A percentile compares a stretch with the other conserved stretches of the same genome.
These are phyloP conservation scores for Piscicola geometra DNA, from an alignment of 2,888 invertebrate species.

Conservation along the genomic window DNA sequence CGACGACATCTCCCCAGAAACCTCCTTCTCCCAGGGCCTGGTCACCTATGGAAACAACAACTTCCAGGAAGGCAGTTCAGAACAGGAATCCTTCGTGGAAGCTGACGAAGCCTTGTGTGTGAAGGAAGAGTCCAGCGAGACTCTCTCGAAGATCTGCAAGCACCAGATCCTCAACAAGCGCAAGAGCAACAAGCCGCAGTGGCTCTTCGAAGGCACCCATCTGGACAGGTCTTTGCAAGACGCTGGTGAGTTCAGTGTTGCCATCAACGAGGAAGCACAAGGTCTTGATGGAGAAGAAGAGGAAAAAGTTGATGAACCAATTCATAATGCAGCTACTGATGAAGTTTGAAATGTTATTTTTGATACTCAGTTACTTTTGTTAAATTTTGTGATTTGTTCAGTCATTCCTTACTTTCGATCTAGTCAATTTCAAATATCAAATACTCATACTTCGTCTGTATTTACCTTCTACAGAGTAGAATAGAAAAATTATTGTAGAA, in stretches of 20 bases:
- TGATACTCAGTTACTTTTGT: too few species aligned
- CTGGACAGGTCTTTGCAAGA: constrained; percentile 45
- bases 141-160: not conserved
- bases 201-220: constrained; percentile 80
- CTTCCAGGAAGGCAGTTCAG: not conserved
- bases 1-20: not conserved
- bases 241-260: too few species aligned
- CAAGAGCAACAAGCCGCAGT: constrained; percentile 92
- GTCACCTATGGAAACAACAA: not conserved
- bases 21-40: too few species aligned
- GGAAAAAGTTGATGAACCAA: not conserved
- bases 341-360: not conserved
- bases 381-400: not conserved
- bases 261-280: not conserved
- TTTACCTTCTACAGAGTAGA: too few species aligned
- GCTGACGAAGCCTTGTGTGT: not conserved
- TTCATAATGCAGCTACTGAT: not conserved
- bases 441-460: not conserved
- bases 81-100: not conserved
- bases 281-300: not conserved
- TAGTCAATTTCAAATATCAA: not conserved
- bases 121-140: not conserved
- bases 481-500: not conserved
- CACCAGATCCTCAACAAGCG: constrained; percentile 57
- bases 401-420: constrained; percentile 1